These are phyloP conservation scores for Apostichopus californicus DNA, from an alignment of 35 echinoderm and acorn worm genomes.

Conservation along the genomic window DNA sequence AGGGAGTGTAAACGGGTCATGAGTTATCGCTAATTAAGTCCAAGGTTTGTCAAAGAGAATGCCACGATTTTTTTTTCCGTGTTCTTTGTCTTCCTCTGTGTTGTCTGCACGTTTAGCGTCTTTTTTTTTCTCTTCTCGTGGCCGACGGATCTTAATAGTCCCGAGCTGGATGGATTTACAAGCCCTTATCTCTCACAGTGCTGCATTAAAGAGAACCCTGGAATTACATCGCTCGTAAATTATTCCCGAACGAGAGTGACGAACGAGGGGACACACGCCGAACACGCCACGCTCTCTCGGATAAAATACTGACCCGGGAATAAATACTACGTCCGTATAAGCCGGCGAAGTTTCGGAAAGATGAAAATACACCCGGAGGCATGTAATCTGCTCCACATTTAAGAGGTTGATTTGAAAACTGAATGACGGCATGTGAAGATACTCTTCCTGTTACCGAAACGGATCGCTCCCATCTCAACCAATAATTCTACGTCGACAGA, in stretches of 20 bases:
- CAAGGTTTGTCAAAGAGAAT: not conserved
- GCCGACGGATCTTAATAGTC: not conserved
- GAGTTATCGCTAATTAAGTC: conserved; percentile 4
- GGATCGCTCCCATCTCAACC: no score
- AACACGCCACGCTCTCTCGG: no score
- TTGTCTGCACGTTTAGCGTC: not conserved
- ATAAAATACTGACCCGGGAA: no score
- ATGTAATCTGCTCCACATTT: no score
- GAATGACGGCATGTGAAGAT: no score
- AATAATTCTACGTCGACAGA: no score
- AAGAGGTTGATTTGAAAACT: no score
- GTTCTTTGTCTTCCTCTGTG: not conserved
- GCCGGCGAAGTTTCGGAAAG: no score
- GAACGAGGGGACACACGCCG: no score
- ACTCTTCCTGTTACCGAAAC: no score
- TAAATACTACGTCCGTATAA: no score
- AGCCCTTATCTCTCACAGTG: not conserved
- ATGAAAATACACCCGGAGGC: no score
- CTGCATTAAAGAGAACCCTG: not conserved
- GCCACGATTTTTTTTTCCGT: not conserved
- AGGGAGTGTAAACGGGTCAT: not conserved
- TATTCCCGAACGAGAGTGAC: not conserved
- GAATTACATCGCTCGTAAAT: not conserved
- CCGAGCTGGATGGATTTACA: not conserved
- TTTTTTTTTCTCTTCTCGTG: not conserved